phyloP scores from a whole-genome alignment of 2,797 vertebrate genomes.

The Ispidina lecontei region DNA sequence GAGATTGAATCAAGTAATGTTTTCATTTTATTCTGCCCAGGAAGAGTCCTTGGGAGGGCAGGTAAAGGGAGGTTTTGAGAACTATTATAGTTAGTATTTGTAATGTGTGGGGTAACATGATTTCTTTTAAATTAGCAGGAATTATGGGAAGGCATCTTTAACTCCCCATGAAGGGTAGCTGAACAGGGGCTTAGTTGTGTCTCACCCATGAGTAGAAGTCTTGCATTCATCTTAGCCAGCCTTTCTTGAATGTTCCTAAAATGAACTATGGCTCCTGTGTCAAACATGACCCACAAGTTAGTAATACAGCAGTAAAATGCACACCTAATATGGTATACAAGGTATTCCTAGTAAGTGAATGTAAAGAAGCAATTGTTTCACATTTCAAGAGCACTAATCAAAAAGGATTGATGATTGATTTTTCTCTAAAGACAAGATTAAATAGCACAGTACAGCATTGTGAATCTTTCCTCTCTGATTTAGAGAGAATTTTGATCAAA shows the following conservation, averaged over 20 bases:
- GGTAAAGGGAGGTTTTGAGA: background rate
- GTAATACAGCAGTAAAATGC: background rate
- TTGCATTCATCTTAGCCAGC: background rate
- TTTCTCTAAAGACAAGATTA: slow-evolving; percentile 9
- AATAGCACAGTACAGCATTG: background rate
- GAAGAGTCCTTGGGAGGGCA: background rate
- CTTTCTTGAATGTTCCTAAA: background rate
- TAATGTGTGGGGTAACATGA: background rate
- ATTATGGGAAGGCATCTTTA: background rate
- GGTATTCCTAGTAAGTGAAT: background rate
- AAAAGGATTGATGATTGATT: background rate
- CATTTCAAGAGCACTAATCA: background rate
- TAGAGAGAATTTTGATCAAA: slow-evolving; percentile 7
- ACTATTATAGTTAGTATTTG: background rate
- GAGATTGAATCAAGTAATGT: background rate
- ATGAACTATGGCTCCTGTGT: background rate
- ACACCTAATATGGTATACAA: background rate
- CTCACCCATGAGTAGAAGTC: background rate
- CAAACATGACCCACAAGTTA: background rate
- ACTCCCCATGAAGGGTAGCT: background rate
- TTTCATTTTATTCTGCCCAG: background rate
- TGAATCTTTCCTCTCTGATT: background rate
- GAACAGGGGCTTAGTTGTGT: background rate
- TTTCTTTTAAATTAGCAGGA: background rate
- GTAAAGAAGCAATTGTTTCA: background rate